Percentiles rank a stretch among this genome's conserved stretches.
phyloP scores from a whole-genome alignment of 2,113 vertebrate species.

The Marmota flaviventris region DNA sequence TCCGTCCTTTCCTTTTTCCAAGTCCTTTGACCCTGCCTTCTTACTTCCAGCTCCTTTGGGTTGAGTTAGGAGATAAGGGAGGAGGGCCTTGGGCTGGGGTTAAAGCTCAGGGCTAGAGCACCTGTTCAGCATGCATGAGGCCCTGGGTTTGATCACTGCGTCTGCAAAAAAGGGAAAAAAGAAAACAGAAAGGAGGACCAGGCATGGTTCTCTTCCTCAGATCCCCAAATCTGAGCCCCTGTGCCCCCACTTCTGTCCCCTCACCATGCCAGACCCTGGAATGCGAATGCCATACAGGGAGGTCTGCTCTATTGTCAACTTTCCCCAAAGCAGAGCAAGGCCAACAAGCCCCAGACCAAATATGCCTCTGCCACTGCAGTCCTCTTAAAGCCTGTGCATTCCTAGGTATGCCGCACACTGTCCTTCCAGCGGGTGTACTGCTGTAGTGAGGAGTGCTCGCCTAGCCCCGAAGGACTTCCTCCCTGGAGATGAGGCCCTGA shows the following conservation, averaged over 20 bases:
- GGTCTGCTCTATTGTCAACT: not conserved
- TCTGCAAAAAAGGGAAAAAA: not conserved
- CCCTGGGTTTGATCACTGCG: not conserved
- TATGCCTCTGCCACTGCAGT: not conserved
- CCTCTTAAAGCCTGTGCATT: not conserved
- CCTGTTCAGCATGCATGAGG: no score
- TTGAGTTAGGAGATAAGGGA: not conserved
- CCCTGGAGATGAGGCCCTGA: not conserved
- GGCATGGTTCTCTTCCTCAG: not conserved
- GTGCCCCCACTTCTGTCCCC: not conserved
- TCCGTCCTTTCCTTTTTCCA: not conserved
- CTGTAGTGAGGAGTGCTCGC: not conserved
- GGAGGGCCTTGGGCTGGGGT: no score
- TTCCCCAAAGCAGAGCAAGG: not conserved
- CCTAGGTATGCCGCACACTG: not conserved
- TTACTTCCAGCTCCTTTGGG: not conserved
- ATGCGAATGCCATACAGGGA: not conserved
- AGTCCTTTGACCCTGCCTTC: not conserved
- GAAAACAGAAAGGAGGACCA: not conserved
- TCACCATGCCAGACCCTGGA: not conserved
- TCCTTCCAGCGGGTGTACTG: not conserved
- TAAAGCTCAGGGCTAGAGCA: no score
- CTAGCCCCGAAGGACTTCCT: not conserved
- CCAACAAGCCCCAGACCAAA: not conserved
- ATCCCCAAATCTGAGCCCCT: not conserved